Conservation (phyloP, 2,888 invertebrate species). For the Acleris laterana region DNA sequence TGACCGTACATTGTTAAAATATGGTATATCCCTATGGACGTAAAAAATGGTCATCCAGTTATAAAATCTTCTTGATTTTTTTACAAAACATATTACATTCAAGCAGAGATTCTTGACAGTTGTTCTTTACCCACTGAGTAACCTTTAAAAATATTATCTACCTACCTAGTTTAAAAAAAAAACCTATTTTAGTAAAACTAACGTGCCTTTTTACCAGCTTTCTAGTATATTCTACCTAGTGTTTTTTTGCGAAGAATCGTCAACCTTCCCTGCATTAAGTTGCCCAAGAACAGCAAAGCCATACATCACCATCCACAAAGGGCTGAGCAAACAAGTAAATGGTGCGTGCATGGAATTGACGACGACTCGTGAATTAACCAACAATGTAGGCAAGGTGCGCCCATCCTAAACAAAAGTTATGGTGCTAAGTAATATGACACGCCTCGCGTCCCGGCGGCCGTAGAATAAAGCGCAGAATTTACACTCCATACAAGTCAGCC, state of each 20-base stretch:
- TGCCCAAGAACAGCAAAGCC: not conserved
- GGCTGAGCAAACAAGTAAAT: not conserved
- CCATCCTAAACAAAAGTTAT: conserved; percentile 71
- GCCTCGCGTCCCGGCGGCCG: conserved; percentile 52
- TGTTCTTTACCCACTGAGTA: too few species aligned
- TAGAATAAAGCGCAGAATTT: conserved; percentile 28
- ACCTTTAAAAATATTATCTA: too few species aligned
- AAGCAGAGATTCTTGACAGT: too few species aligned
- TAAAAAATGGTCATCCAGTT: too few species aligned
- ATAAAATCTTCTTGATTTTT: too few species aligned
- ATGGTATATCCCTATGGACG: too few species aligned
- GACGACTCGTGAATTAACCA: conserved; percentile 64
- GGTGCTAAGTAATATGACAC: conserved; percentile 67
- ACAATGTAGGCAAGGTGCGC: conserved; percentile 61
- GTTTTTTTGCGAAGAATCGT: not conserved
- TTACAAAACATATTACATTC: too few species aligned
- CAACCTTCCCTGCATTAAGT: conserved; percentile 1
- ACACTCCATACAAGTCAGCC: conserved; percentile 19
- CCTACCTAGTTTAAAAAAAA: too few species aligned
- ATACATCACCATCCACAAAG: conserved; percentile 7
- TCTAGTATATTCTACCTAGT: not conserved
- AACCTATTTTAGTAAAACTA: not conserved
- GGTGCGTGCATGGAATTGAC: conserved; percentile 37
- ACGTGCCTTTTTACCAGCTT: not conserved
- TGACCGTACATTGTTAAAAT: too few species aligned